A percentile compares a stretch with the other conserved stretches of the same genome.
phyloP scores from a whole-genome alignment of 2,113 vertebrate species.

The Gobiocypris rarus region DNA sequence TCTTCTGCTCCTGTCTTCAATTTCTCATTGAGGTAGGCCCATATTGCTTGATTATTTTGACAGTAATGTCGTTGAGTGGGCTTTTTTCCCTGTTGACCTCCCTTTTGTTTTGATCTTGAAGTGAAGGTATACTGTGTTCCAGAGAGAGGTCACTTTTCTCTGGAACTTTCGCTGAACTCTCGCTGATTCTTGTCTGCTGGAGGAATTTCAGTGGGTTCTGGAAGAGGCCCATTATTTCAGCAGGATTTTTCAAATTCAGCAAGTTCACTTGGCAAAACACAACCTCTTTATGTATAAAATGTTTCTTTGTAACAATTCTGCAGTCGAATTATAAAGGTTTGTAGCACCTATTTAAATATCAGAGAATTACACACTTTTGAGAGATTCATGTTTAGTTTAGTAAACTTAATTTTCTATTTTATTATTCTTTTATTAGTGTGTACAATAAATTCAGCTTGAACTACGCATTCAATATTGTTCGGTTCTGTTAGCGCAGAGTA shows the following conservation, averaged over 20 bases:
- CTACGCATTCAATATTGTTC: not conserved
- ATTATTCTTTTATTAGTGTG: not conserved
- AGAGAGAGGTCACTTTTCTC: conserved; percentile 42
- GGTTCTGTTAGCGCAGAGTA: not conserved
- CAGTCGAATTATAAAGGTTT: conserved; percentile 64
- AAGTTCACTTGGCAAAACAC: conserved; percentile 60
- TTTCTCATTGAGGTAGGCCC: not conserved
- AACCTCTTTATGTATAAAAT: conserved; percentile 61
- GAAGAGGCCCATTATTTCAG: conserved; percentile 50
- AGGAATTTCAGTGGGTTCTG: conserved; percentile 63
- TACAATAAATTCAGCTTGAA: not conserved
- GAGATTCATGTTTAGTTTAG: not conserved
- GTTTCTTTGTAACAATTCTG: conserved; percentile 68
- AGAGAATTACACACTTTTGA: not conserved
- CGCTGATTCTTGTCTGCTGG: conserved; percentile 46
- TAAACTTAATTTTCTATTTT: not conserved
- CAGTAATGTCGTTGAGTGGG: not conserved
- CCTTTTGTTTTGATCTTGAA: conserved; percentile 16
- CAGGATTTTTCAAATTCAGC: conserved; percentile 66
- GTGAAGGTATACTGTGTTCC: conserved; percentile 7
- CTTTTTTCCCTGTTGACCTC: not conserved
- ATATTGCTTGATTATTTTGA: conserved; percentile 6
- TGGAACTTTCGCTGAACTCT: conserved; percentile 37
- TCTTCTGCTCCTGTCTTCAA: conserved; percentile 16
- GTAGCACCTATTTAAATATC: conserved; percentile 20